Conservation (phyloP, 1,140 invertebrate genomes). For the Acromyrmex heyeri region DNA sequence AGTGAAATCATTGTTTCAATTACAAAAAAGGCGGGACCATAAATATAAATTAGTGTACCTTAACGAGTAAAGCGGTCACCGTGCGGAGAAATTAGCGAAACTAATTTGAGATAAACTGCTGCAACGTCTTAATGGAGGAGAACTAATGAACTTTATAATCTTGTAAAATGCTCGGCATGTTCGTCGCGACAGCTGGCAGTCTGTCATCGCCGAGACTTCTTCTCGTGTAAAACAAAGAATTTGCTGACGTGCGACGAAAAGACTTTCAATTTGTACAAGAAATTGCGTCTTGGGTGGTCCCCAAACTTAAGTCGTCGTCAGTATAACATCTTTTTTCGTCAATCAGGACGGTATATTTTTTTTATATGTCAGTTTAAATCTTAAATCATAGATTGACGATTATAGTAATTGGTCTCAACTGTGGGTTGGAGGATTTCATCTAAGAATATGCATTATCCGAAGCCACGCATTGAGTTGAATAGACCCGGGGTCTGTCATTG, state of each 20-base stretch:
- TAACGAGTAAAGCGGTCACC: neutral
- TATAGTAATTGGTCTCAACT: conserved; percentile 21
- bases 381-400: conserved; percentile 21
- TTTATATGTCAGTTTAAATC: neutral
- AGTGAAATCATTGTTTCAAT: neutral
- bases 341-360: neutral
- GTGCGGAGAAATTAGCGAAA: conserved; percentile 1
- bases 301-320: neutral
- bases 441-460: neutral
- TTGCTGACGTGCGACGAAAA: conserved; percentile 27
- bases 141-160: conserved; percentile 38
- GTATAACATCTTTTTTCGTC: neutral
- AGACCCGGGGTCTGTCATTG: neutral
- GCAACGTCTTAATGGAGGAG: conserved; percentile 19
- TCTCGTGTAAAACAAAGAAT: conserved; percentile 32
- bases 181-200: neutral
- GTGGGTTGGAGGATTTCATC: neutral
- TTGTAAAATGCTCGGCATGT: neutral
- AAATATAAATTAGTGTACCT: conserved; percentile 4
- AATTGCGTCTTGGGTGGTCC: conserved; percentile 38
- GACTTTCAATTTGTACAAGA: conserved; percentile 28
- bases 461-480: neutral
- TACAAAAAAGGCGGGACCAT: neutral
- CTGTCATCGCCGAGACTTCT: conserved; percentile 9
- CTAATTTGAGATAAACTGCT: conserved; percentile 1